Conservation (phyloP, 2,888 invertebrate species). For the Eristalis arbustorum region DNA sequence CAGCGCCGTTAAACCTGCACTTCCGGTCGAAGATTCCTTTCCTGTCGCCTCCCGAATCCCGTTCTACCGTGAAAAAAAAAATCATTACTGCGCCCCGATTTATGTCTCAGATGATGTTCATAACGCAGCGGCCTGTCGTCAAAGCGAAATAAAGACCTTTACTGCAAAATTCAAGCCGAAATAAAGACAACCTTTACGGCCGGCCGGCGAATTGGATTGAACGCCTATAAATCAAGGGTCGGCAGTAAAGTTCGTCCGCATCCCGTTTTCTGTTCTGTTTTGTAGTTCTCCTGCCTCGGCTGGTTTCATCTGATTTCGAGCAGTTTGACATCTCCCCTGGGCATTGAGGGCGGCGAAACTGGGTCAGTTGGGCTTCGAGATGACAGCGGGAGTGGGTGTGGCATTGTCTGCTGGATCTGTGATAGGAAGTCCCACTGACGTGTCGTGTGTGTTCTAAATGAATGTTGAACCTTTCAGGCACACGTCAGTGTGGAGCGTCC, state of each 20-base stretch:
- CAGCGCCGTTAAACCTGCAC: too few species aligned
- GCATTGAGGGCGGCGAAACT: not conserved
- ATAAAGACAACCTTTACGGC: not conserved
- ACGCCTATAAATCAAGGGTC: not conserved
- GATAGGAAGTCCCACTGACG: not conserved
- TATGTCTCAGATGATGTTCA: not conserved
- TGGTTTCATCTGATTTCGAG: not conserved
- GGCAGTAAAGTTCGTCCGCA: not conserved
- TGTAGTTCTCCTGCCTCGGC: not conserved
- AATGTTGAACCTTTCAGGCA: not conserved
- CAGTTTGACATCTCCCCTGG: not conserved
- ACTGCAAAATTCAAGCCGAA: not conserved
- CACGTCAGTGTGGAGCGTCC: not conserved
- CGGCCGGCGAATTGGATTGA: not conserved
- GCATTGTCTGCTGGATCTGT: not conserved
- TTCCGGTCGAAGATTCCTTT: too few species aligned
- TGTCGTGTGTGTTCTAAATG: not conserved
- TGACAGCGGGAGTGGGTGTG: not conserved
- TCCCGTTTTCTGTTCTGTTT: not conserved
- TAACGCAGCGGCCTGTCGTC: not conserved
- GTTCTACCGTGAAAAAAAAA: too few species aligned
- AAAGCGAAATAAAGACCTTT: not conserved
- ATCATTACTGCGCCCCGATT: too few species aligned
- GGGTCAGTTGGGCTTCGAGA: not conserved
- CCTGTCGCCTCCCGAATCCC: too few species aligned